A percentile compares a stretch with the other conserved stretches of the same genome.
These are phyloP conservation scores for Auanema freiburgensis DNA, from an alignment of 2,888 invertebrate genomes.

Conservation along the genomic window DNA sequence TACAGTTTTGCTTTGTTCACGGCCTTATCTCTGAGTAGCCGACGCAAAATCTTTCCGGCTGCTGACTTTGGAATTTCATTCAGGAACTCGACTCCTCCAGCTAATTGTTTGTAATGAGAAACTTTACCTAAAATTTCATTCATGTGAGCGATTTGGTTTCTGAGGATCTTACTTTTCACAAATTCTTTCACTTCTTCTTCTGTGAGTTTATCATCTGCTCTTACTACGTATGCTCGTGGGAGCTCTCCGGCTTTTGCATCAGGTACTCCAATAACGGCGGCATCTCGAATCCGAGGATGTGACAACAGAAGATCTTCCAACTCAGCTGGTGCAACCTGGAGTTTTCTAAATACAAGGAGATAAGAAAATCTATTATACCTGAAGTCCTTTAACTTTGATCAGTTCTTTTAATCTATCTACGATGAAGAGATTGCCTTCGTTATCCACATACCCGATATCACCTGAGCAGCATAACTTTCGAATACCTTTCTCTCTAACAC, in stretches of 20 bases:
- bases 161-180: slow-evolving; percentile 33
- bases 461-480: slow-evolving; percentile 19
- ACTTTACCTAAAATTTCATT: slow-evolving; percentile 74
- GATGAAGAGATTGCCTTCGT: slow-evolving; percentile 48
- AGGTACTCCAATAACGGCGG: slow-evolving; percentile 75
- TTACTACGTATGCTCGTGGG: slow-evolving; percentile 39
- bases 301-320: slow-evolving; percentile 79
- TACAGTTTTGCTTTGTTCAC: not conserved
- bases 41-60: slow-evolving; percentile 78
- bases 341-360: not conserved
- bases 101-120: slow-evolving; percentile 77
- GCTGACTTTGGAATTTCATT: slow-evolving; percentile 77
- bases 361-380: no score
- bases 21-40: slow-evolving; percentile 58
- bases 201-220: slow-evolving; percentile 32
- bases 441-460: slow-evolving; percentile 53
- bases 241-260: slow-evolving; percentile 40
- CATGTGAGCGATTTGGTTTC: no score
- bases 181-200: slow-evolving; percentile 41
- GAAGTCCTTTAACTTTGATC: slow-evolving; percentile 61
- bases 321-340: slow-evolving; percentile 83
- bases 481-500: not conserved
- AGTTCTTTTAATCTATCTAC: slow-evolving; percentile 61
- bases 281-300: slow-evolving; percentile 76
- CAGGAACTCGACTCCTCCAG: slow-evolving; percentile 74